Conservation (phyloP, 2,113 vertebrate genomes). For the Colistium nudipinnis region DNA sequence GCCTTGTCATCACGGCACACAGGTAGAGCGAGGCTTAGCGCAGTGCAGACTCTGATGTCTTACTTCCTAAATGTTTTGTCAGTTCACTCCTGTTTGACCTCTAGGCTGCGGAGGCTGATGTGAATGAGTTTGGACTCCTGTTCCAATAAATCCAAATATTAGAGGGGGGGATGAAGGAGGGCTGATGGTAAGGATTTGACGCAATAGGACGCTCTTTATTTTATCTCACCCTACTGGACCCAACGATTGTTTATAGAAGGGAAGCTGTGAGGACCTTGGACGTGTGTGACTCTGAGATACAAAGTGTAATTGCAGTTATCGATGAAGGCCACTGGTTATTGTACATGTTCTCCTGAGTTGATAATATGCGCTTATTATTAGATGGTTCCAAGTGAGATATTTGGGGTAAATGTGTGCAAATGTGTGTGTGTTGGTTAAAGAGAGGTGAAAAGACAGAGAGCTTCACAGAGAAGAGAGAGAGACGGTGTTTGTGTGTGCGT, state of each 20-base stretch:
- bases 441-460: slow-evolving; percentile 46
- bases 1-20: slow-evolving; percentile 57
- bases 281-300: slow-evolving; percentile 53
- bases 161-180: slow-evolving; percentile 25
- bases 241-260: slow-evolving; percentile 62
- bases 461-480: slow-evolving; percentile 17
- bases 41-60: slow-evolving; percentile 70
- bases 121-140: slow-evolving; percentile 14
- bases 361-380: background rate
- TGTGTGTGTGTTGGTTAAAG: slow-evolving; percentile 17
- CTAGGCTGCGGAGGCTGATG: slow-evolving; percentile 34
- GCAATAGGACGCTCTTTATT: slow-evolving; percentile 25
- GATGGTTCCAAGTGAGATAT: background rate
- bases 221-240: background rate
- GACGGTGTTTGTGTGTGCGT: slow-evolving; percentile 15
- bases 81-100: slow-evolving; percentile 54
- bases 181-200: slow-evolving; percentile 17
- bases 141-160: slow-evolving; percentile 21
- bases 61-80: slow-evolving; percentile 54
- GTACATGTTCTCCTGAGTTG: background rate
- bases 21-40: slow-evolving; percentile 44
- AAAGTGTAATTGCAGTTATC: slow-evolving; percentile 34
- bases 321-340: slow-evolving; percentile 1
- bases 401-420: no score
- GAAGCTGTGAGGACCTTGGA: slow-evolving; percentile 37